Conservation (phyloP, 2,797 vertebrate species). For the Xenopus petersii region DNA sequence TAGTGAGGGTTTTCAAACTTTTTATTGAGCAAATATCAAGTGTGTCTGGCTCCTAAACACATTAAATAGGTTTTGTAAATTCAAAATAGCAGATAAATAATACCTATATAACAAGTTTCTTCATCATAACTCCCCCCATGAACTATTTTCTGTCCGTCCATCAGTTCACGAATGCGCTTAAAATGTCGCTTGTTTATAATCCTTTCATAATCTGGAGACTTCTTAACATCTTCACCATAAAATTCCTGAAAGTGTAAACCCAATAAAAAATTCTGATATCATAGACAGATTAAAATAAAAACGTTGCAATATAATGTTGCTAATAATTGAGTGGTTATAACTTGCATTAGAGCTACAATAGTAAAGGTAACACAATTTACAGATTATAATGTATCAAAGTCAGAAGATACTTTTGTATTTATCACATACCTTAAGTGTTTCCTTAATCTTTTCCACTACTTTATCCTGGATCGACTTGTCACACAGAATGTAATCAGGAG, state of each 20-base stretch:
- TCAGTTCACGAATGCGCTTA: slow-evolving; percentile 71
- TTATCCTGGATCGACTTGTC: slow-evolving; percentile 75
- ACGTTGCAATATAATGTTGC: too few relatives aligned
- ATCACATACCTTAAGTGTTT: slow-evolving; percentile 69
- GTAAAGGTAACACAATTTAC: too few relatives aligned
- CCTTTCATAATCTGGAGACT: slow-evolving; percentile 81
- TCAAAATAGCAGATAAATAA: too few relatives aligned
- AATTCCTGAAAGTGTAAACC: slow-evolving; percentile 73
- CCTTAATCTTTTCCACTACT: slow-evolving; percentile 78
- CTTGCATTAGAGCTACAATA: too few relatives aligned
- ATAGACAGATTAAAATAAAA: too few relatives aligned
- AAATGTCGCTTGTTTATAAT: slow-evolving; percentile 84
- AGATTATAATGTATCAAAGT: too few relatives aligned
- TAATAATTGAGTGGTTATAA: too few relatives aligned
- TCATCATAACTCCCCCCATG: slow-evolving; percentile 79
- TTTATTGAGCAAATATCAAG: too few relatives aligned
- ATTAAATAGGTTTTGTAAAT: too few relatives aligned
- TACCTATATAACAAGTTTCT: slow-evolving; percentile 80
- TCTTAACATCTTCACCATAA: slow-evolving; percentile 82
- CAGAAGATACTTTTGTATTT: neutral
- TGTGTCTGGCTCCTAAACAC: too few relatives aligned
- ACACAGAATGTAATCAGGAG: slow-evolving; percentile 89
- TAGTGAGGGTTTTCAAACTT: too few relatives aligned
- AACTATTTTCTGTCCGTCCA: slow-evolving; percentile 83
- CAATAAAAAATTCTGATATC: neutral